Base-by-base conservation (phyloP, 2,888 invertebrate species). In the Heliconius hortense region DNA sequence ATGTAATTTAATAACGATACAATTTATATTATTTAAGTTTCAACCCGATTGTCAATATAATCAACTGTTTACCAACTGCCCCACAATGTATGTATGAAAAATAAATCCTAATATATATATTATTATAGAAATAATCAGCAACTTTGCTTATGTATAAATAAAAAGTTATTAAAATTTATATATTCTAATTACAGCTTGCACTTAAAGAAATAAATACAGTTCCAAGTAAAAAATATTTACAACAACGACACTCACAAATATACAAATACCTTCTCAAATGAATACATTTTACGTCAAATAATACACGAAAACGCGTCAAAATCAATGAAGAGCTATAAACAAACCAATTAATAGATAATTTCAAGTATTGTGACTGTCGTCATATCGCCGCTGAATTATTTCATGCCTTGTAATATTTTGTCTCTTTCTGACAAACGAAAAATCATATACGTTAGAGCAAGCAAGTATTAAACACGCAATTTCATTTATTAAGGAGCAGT, bases 331-430 rank as follows among this genome's bases (percentile, higher is more conserved):
- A 86, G 83, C 82, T 87, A 86, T 92, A 90, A 92, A 91, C 86
- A 87, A 75, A 83, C 75, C 87, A 90, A 90, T 91, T 90, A 91
- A 92, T 92, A 90, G 89, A 88, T 84, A 88, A 89, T 87, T 88
- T 90, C 91, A 89, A 89, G 79, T 80, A 79, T 82, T 82, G 80
- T 88, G 91, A 90, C 89, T 88, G 83, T 85, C 85, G 86, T 85
- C 88, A 83, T 91, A 87, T 83, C 81, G 81, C 83, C 80, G 84
- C 84, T 87, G 87, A 90, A 88, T 86, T 91, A 92, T 87, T 86
- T 82, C 85, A 85, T 83, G 80, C 81, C 81, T 80, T 80, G 76
- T 76, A 81, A 72, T 79, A 74, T 79, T 80, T 80, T 81, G 81
- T 90, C 90, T 85, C 88, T 81, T 81, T 91, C 86, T 79, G 81